Percentiles rank a stretch among this genome's conserved stretches.
phyloP scores from a whole-genome alignment of 1,140 invertebrate species.

The Periplaneta americana region DNA sequence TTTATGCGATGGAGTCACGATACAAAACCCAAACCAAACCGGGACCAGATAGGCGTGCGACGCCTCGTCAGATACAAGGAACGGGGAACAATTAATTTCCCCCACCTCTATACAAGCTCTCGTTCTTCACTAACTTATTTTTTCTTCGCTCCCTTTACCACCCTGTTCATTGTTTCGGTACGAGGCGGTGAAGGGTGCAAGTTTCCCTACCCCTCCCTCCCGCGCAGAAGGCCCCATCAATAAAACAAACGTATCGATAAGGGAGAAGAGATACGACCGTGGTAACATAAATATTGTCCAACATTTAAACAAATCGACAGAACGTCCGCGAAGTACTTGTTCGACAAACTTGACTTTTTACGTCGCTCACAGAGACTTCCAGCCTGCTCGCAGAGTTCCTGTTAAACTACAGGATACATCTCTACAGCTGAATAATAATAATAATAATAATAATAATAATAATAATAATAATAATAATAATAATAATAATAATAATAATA shows the following conservation, averaged over 20 bases:
- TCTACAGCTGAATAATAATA: too few relatives aligned
- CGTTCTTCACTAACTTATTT: not conserved
- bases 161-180: conserved; percentile 1
- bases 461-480: too few relatives aligned
- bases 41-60: not conserved
- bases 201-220: not conserved
- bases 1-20: not conserved
- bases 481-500: too few relatives aligned
- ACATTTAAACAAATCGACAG: not conserved
- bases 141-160: not conserved
- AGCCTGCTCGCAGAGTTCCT: too few relatives aligned
- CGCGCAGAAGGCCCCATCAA: not conserved
- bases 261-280: not conserved
- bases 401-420: too few relatives aligned
- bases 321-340: too few relatives aligned
- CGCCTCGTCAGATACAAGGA: not conserved
- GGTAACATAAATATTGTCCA: not conserved
- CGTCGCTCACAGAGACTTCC: too few relatives aligned
- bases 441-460: too few relatives aligned
- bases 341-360: too few relatives aligned
- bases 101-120: not conserved
- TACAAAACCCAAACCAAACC: not conserved
- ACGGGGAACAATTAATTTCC: not conserved
- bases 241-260: not conserved
- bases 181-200: not conserved